Evolutionary conservation across 2,888 invertebrate species (phyloP), one percentile per base, ranked within the genome.

Genomic region (Meandrusa payeni): DNA sequence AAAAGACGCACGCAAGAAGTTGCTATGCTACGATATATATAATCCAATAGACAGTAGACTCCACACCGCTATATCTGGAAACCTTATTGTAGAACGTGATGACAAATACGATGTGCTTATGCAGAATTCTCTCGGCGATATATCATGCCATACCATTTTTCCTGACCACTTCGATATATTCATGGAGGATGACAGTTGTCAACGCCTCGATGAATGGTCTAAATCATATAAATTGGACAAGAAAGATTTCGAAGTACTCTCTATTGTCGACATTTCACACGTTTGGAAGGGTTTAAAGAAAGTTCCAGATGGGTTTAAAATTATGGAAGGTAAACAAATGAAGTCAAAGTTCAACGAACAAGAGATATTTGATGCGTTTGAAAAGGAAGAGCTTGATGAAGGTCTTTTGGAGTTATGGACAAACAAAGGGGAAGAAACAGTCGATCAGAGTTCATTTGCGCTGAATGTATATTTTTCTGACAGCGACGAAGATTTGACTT

Each of bases 101-200:
- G 72, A 79, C 2, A 75, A 68, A 7, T 77, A 67, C 43, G 56
- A 65, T 5, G 52, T 83, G 4, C 57, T 87, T 3, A 70, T 76
- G 51, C 74, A 76, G 17, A 88, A 87, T 50, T 71, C 85, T 0
- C 54, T 86, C 1, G 89, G 89, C 1, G 88, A 88, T 46, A 65
- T 88, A 32, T 68, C 76, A 1, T 64, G 68, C 26, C 79, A 87
- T 37, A 60, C 60, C 0, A 23, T 87, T 7, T 76, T 68, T 39
- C 78, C 81, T 0, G 62, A 71, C 19, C 64, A 76, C 43, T 63
- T 78, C 63, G 64, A 69, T 1, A 56, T 62, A 1, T 73, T 73
- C 36, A 59, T 78, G 2, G 74, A 73, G 7, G 75, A 81, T 10
- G 69, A 78, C n/a, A 68, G 74, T 22, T 44, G 61, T 1, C 61